These are phyloP conservation scores for Sabatieria punctata DNA, from an alignment of 2,888 invertebrate genomes.

Conservation along the genomic window DNA sequence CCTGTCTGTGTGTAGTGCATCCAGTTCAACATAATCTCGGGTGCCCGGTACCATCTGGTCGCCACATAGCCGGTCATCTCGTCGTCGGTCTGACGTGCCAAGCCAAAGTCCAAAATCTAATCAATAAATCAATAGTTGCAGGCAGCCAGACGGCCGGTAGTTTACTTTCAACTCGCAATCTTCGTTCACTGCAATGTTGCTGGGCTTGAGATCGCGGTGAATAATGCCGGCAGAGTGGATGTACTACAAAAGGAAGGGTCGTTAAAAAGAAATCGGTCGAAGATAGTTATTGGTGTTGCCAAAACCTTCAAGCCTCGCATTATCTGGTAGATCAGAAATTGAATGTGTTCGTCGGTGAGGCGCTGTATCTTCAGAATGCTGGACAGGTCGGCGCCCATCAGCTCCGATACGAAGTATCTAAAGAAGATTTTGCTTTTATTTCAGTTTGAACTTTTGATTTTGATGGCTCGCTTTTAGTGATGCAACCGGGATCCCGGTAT, in stretches of 20 bases:
- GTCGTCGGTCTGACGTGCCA: constrained; percentile 86
- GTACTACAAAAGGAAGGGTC: no score
- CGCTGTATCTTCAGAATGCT: constrained; percentile 87
- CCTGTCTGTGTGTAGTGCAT: constrained; percentile 98
- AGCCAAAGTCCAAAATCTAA: constrained; percentile 93
- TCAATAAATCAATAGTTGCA: no score
- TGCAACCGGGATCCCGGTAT: no score
- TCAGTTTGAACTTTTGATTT: no score
- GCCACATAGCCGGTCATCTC: constrained; percentile 99
- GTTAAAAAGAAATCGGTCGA: no score
- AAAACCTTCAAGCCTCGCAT: constrained; percentile 78
- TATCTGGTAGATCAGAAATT: constrained; percentile 90
- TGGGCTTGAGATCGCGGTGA: constrained; percentile 94
- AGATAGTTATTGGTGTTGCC: no score
- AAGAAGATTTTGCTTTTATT: no score
- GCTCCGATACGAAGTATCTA: constrained; percentile 74
- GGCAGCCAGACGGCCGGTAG: no score
- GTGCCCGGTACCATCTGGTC: constrained; percentile 67
- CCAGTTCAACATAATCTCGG: constrained; percentile 99
- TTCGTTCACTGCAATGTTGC: constrained; percentile 97
- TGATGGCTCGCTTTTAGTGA: no score
- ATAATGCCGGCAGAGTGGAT: constrained; percentile 96
- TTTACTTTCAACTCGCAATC: constrained; percentile 97
- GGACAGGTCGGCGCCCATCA: constrained; percentile 94
- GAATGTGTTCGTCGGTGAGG: constrained; percentile 88